These are phyloP conservation scores for Xestia rhomboidea DNA, from an alignment of 2,888 invertebrate genomes.

Conservation along the genomic window DNA sequence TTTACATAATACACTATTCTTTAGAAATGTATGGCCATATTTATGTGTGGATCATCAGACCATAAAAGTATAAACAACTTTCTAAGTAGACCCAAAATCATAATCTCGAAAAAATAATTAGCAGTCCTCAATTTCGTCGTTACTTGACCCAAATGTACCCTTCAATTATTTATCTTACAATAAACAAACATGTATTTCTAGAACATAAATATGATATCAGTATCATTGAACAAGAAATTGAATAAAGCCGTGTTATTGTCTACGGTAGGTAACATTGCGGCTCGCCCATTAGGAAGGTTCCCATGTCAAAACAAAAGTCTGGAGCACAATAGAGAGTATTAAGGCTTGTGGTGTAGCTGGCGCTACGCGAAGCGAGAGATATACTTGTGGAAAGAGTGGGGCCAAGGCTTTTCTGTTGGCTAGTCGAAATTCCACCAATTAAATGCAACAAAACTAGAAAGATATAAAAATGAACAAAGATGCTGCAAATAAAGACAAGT, in stretches of 20 bases:
- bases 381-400: too few relatives aligned
- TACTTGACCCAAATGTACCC: not conserved
- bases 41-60: too few relatives aligned
- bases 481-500: too few relatives aligned
- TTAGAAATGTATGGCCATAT: too few relatives aligned
- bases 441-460: too few relatives aligned
- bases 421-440: too few relatives aligned
- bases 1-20: too few relatives aligned
- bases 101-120: not conserved
- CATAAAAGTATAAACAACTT: too few relatives aligned
- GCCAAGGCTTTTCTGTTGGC: too few relatives aligned
- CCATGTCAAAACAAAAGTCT: constrained; percentile 68
- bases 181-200: not conserved
- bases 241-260: constrained; percentile 59
- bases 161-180: not conserved
- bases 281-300: constrained; percentile 63
- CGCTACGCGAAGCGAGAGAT: constrained; percentile 1
- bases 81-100: not conserved
- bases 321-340: constrained; percentile 52
- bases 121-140: not conserved
- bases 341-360: not conserved
- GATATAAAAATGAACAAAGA: too few relatives aligned
- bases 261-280: constrained; percentile 57
- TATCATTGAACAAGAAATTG: constrained; percentile 3
- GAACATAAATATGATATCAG: constrained; percentile 19